Percentiles rank a stretch among this genome's conserved stretches.
Evolutionary conservation across 2,113 vertebrate genomes (phyloP).

Genomic region (Parotia lawesii): DNA sequence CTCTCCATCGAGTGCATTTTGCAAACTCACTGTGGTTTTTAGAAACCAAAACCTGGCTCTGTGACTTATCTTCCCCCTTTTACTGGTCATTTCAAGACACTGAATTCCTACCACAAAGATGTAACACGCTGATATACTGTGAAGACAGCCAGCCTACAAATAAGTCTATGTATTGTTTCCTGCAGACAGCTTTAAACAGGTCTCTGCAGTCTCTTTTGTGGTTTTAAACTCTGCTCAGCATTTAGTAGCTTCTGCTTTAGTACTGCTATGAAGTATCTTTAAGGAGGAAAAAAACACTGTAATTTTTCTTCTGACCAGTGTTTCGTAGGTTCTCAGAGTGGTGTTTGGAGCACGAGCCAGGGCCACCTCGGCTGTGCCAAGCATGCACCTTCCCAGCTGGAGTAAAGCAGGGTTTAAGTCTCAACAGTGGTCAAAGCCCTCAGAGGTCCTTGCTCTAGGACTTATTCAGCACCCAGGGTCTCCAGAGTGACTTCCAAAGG

Average conservation of each 20-base stretch:
- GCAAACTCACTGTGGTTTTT: background rate
- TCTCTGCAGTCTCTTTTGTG: background rate
- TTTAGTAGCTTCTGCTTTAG: conserved; percentile 8
- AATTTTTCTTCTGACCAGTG: background rate
- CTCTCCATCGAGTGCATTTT: background rate
- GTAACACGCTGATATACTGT: background rate
- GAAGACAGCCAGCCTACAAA: conserved; percentile 12
- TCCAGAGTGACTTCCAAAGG: background rate
- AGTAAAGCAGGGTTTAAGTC: too few relatives aligned
- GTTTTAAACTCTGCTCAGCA: background rate
- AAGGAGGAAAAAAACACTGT: background rate
- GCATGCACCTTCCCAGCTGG: fast-evolving
- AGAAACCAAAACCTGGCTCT: background rate
- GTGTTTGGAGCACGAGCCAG: background rate
- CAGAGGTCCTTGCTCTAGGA: background rate
- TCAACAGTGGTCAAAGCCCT: background rate
- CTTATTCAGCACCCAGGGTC: background rate
- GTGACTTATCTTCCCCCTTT: background rate
- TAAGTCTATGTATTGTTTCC: background rate
- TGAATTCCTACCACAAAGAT: background rate
- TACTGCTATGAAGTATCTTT: background rate
- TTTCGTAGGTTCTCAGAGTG: background rate
- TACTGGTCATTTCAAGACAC: background rate
- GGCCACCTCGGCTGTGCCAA: fast-evolving
- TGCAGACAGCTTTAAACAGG: background rate